Percentiles rank a stretch among this genome's conserved stretches.
Evolutionary conservation across 2,888 invertebrate species (phyloP).

Genomic region (Physocephala rufipes): DNA sequence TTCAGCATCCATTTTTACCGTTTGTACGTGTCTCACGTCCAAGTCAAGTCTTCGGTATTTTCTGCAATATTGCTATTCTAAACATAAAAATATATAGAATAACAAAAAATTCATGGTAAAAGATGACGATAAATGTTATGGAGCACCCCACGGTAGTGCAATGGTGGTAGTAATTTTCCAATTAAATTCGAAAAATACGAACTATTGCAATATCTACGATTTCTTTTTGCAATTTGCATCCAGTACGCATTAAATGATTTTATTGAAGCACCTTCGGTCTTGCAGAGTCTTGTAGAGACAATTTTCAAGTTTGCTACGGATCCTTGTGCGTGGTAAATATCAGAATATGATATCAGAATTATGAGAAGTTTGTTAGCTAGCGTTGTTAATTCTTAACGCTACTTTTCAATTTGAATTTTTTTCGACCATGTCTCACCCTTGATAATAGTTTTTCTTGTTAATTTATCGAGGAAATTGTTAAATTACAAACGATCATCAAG

Average conservation of each 20-base stretch:
- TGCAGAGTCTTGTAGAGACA: too few relatives aligned
- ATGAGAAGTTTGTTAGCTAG: not conserved
- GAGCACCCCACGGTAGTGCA: not conserved
- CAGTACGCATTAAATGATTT: not conserved
- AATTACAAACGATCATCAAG: too few relatives aligned
- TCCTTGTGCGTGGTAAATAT: too few relatives aligned
- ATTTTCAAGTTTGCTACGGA: not conserved
- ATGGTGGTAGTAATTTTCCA: constrained; percentile 17
- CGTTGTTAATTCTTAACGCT: too few relatives aligned
- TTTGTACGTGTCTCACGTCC: constrained; percentile 29
- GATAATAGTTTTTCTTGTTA: too few relatives aligned
- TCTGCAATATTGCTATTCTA: not conserved
- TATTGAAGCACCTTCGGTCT: too few relatives aligned
- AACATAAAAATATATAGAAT: constrained; percentile 5
- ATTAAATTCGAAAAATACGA: constrained; percentile 30
- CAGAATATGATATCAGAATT: not conserved
- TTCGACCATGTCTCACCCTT: too few relatives aligned
- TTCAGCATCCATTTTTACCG: constrained; percentile 20
- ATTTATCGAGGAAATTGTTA: too few relatives aligned
- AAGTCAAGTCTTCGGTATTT: not conserved
- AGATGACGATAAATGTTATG: too few relatives aligned
- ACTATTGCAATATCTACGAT: not conserved
- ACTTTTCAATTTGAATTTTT: too few relatives aligned
- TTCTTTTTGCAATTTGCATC: not conserved
- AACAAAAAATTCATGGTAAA: not conserved